A percentile compares a stretch with the other conserved stretches of the same genome.
These are phyloP conservation scores for Enteromius treurensis DNA, from an alignment of 2,797 vertebrate species.

Conservation along the genomic window DNA sequence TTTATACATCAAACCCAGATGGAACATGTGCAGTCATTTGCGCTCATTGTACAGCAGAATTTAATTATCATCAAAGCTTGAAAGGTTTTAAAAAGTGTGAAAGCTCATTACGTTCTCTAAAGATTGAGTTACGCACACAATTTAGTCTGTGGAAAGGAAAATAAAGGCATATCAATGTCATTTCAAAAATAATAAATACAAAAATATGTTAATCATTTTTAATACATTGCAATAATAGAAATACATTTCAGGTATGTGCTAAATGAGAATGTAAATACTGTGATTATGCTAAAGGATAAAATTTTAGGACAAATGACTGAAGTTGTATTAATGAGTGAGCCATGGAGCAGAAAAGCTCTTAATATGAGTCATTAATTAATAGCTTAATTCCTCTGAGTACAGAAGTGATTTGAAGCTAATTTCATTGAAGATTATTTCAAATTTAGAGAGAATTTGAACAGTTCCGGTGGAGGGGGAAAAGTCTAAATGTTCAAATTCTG, in stretches of 20 bases:
- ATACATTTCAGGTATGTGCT: constrained; percentile 1
- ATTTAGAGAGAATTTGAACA: constrained; percentile 28
- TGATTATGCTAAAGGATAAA: constrained; percentile 8
- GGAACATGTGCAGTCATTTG: constrained; percentile 4
- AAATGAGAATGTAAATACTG: constrained; percentile 4
- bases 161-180: neutral
- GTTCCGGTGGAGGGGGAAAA: neutral
- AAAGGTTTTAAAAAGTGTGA: constrained; percentile 1
- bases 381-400: constrained; percentile 75
- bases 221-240: neutral
- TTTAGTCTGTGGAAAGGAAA: neutral
- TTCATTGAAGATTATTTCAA: constrained; percentile 40
- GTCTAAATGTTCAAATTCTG: neutral
- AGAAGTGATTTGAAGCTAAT: constrained; percentile 61
- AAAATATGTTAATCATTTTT: neutral
- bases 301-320: constrained; percentile 72
- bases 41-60: neutral
- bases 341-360: constrained; percentile 79
- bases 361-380: constrained; percentile 79
- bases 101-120: constrained; percentile 58
- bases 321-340: constrained; percentile 78
- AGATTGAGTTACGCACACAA: neutral
- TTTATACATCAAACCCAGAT: constrained; percentile 4
- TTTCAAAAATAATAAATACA: neutral
- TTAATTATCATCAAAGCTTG: constrained; percentile 16